Evolutionary conservation across 2,797 vertebrate genomes (phyloP).

Genomic region (Melanotaenia nigrans): DNA sequence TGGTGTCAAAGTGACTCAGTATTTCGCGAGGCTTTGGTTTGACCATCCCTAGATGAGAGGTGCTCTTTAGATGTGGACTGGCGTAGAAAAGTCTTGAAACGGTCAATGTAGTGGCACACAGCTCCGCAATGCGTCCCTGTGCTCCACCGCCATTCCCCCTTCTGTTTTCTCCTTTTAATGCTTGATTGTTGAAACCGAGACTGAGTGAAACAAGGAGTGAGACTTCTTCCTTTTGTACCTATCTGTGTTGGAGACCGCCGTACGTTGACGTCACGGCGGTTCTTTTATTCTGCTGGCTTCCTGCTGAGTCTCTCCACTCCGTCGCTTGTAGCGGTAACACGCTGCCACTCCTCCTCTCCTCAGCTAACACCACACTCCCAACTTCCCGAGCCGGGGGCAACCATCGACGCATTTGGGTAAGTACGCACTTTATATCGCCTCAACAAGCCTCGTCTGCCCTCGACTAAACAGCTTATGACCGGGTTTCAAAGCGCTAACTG

Average conservation of each 20-base stretch:
- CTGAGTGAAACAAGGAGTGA: conserved; percentile 34
- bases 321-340: conserved; percentile 8
- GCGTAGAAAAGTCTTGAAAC: no score
- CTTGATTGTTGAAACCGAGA: no score
- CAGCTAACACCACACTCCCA: background rate
- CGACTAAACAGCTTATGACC: background rate
- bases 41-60: no score
- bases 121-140: no score
- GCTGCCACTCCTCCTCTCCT: conserved; percentile 1
- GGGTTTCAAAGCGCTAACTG: background rate
- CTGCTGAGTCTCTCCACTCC: conserved; percentile 44
- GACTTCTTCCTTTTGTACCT: conserved; percentile 10
- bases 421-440: conserved; percentile 18
- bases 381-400: conserved; percentile 23
- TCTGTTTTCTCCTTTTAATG: no score
- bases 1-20: no score
- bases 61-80: no score
- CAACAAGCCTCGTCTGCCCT: background rate
- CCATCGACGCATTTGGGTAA: conserved; percentile 53
- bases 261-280: conserved; percentile 64
- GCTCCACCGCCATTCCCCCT: no score
- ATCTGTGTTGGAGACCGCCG: conserved; percentile 25
- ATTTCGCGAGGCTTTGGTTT: no score
- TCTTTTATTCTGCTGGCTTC: conserved; percentile 53
- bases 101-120: no score